phyloP scores from a whole-genome alignment of 2,888 invertebrate species.

The Mylabris sibirica region DNA sequence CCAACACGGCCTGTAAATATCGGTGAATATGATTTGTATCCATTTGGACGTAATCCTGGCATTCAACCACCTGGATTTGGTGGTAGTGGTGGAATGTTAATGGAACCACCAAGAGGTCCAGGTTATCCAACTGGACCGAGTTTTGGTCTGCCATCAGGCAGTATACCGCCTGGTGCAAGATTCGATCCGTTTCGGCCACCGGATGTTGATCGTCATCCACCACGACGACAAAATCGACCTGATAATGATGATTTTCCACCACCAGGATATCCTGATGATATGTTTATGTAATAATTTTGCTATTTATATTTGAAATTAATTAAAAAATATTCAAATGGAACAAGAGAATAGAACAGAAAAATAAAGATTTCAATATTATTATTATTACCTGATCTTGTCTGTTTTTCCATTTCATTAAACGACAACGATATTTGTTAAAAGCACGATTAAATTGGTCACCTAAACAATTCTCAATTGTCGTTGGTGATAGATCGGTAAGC shows the following conservation, averaged over 20 bases:
- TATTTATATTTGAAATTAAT: neutral
- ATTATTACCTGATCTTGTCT: constrained; percentile 60
- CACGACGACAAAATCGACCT: constrained; percentile 61
- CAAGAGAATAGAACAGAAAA: too few relatives aligned
- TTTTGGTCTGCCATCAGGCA: constrained; percentile 59
- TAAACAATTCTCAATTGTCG: constrained; percentile 58
- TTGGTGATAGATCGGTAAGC: constrained; percentile 59
- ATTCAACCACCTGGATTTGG: constrained; percentile 41
- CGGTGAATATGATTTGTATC: constrained; percentile 82
- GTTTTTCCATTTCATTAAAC: constrained; percentile 62
- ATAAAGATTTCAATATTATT: neutral
- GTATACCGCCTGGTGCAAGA: constrained; percentile 79
- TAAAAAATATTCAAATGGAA: neutral
- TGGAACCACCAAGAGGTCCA: constrained; percentile 67
- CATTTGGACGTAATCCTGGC: constrained; percentile 66
- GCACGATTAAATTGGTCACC: constrained; percentile 65
- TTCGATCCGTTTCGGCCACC: constrained; percentile 86
- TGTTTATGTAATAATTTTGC: constrained; percentile 70
- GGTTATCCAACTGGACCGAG: constrained; percentile 41
- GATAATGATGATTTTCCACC: constrained; percentile 79
- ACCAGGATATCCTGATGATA: constrained; percentile 78
- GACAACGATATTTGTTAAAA: constrained; percentile 64
- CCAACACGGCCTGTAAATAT: constrained; percentile 53
- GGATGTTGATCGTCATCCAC: constrained; percentile 61
- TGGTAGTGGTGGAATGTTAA: constrained; percentile 77